These are phyloP conservation scores for Bombus superbus DNA, from an alignment of 1,140 invertebrate genomes.

Conservation along the genomic window DNA sequence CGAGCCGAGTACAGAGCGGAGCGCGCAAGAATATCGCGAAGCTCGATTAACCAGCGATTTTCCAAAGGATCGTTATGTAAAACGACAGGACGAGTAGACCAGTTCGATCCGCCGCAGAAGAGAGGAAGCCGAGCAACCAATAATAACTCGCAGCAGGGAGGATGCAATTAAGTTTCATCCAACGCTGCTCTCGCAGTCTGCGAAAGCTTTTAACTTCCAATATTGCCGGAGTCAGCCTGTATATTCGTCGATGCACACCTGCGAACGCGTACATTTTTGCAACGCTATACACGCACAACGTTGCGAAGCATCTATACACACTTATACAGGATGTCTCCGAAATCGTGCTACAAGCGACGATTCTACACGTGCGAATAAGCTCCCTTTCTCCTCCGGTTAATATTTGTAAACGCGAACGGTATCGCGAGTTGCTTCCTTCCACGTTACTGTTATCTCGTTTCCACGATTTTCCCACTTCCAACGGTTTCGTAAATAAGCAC, in stretches of 20 bases:
- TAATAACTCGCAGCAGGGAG: not conserved
- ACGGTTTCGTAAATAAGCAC: too few species aligned
- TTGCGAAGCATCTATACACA: not conserved
- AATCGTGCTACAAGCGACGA: too few species aligned
- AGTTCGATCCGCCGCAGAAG: not conserved
- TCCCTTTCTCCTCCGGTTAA: too few species aligned
- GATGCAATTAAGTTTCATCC: conserved; percentile 1
- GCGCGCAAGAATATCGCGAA: not conserved
- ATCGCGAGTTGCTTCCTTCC: too few species aligned
- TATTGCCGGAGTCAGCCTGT: not conserved
- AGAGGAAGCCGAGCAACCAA: not conserved
- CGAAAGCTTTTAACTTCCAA: conserved; percentile 19
- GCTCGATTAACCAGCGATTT: not conserved
- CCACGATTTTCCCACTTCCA: too few species aligned
- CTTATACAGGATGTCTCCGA: too few species aligned
- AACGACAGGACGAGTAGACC: not conserved
- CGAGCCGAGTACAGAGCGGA: too few species aligned
- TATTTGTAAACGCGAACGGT: too few species aligned
- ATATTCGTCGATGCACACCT: not conserved
- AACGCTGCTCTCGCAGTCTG: not conserved
- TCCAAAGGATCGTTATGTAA: not conserved
- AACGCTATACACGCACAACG: not conserved
- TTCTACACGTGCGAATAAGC: too few species aligned
- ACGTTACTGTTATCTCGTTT: too few species aligned
- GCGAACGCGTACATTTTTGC: not conserved